Evolutionary conservation across 2,113 vertebrate genomes (phyloP).

Genomic region (Equus quagga): DNA sequence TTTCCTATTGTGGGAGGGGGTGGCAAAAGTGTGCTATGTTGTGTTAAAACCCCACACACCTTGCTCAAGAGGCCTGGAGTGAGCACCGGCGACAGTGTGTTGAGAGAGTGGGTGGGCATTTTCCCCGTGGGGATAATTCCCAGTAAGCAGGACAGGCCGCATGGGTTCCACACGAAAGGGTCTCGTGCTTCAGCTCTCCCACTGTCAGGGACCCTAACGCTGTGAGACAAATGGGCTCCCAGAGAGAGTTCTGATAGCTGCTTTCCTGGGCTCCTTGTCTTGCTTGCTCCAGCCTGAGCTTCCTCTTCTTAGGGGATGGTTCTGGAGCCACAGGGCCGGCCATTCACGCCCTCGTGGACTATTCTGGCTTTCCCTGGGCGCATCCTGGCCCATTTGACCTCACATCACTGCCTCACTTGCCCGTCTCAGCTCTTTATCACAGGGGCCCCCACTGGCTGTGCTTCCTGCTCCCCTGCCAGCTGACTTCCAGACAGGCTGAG

Average conservation of each 20-base stretch:
- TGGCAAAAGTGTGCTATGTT: not conserved
- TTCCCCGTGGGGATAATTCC: not conserved
- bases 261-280: not conserved
- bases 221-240: accelerated
- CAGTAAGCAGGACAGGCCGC: not conserved
- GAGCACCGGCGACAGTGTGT: not conserved
- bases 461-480: not conserved
- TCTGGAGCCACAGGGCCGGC: accelerated
- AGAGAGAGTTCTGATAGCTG: not conserved
- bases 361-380: not conserved
- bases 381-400: not conserved
- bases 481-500: not conserved
- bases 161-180: not conserved
- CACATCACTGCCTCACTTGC: not conserved
- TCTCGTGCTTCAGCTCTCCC: not conserved
- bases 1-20: not conserved
- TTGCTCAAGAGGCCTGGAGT: not conserved
- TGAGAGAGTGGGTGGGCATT: not conserved
- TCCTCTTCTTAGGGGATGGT: not conserved
- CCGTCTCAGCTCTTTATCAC: not conserved
- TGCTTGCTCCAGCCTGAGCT: not conserved
- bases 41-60: not conserved
- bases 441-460: not conserved
- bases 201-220: not conserved
- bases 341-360: too few relatives aligned